These are phyloP conservation scores for Mareca penelope DNA, from an alignment of 2,797 vertebrate genomes.

Conservation along the genomic window DNA sequence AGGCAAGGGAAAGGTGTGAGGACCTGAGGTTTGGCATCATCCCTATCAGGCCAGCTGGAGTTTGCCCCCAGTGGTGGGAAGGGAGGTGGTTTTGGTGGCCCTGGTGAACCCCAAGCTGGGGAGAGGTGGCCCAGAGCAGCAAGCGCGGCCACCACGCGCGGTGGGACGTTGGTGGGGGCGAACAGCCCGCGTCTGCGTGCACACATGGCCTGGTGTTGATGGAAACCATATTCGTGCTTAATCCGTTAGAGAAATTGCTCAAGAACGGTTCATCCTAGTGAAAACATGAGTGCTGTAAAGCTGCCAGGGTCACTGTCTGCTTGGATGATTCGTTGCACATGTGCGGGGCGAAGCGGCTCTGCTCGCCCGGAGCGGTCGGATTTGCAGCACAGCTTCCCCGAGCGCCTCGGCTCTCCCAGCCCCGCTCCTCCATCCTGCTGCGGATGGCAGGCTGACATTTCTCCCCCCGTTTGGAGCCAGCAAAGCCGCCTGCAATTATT, in stretches of 20 bases:
- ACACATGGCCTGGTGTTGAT: neutral
- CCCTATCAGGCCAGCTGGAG: fast-evolving
- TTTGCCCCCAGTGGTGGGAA: neutral
- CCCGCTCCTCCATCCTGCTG: neutral
- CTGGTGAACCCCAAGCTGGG: neutral
- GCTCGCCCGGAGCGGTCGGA: neutral
- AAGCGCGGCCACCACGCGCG: neutral
- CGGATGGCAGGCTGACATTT: neutral
- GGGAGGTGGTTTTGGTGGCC: neutral
- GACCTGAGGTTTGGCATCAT: neutral
- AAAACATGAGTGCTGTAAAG: neutral
- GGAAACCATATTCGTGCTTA: neutral
- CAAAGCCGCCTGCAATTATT: fast-evolving
- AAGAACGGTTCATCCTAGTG: neutral
- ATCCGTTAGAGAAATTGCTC: neutral
- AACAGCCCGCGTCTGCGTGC: fast-evolving
- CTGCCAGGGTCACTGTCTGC: neutral
- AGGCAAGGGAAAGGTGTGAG: neutral
- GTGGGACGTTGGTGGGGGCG: neutral
- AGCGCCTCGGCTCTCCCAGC: neutral
- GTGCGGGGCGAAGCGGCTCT: neutral
- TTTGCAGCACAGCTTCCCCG: neutral
- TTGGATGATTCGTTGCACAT: neutral
- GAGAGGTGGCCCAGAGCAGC: neutral
- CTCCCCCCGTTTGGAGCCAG: fast-evolving